Base-by-base conservation (phyloP, 2,888 invertebrate genomes). In the Hypselothyrea guttata region DNA sequence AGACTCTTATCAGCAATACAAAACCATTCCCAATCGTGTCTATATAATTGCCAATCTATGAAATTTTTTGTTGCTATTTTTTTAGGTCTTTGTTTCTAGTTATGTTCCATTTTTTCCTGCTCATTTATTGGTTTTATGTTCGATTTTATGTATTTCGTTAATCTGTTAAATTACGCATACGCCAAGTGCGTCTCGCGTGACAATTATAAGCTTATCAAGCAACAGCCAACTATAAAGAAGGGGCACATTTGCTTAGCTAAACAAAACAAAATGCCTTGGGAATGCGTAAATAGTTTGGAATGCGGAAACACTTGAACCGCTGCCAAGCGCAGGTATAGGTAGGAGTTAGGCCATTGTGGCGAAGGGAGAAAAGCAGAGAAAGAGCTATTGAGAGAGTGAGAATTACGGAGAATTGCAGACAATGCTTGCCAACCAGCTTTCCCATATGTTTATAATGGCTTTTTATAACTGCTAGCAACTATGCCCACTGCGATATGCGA, bases 361-460 rank as follows among this genome's bases (percentile, higher is more conserved):
- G n/a, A n/a, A n/a, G n/a, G 18, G 2, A 2, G 1, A 7, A 15
- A 9, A 2, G 13, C 5, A 22, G 13, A 16, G 38, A 35, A 4
- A n/a, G 13, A 12, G 11, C 1, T 18, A 1, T 5, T 11, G 11
- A 12, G 12, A 28, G 2, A 30, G 42, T 3, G 1, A 9, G 11
- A 27, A 34, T 12, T 34, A 13, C 16, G 30, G 7, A 18, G 18
- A n/a, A 8, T 16, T 1, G 28, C 15, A 34, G 30, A 13, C 30
- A 37, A 7, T 45, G 47, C 34, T n/a, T n/a, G n/a, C n/a, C n/a
- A n/a, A n/a, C n/a, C 53, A 47, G 33, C 33, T 72, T 46, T 52
- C 75, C 86, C 86, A 81, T 84, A 81, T 81, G 81, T 62, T 85
- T 77, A 65, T 85, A 81, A 81, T 85, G 84, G 71, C 60, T 61